Evolutionary conservation across 2,797 vertebrate genomes (phyloP).

Genomic region (Protonibea diacanthus): DNA sequence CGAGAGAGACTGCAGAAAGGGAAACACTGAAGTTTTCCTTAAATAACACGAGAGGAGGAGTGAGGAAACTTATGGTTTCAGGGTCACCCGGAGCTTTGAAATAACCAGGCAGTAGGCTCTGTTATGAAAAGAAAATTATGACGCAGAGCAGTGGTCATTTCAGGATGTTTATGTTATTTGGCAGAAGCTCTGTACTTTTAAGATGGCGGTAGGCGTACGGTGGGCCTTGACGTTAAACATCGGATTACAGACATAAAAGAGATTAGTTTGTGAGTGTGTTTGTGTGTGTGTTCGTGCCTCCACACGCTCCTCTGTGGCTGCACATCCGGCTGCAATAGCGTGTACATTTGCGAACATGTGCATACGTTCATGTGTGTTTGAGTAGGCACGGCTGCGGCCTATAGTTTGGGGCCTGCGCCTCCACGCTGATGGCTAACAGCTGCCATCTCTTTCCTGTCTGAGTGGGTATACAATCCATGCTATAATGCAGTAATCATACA

Average conservation of each 20-base stretch:
- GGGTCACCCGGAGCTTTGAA: slow-evolving; percentile 74
- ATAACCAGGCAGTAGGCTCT: slow-evolving; percentile 72
- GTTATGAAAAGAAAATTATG: slow-evolving; percentile 73
- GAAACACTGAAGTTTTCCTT: slow-evolving; percentile 84
- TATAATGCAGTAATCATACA: slow-evolving; percentile 79
- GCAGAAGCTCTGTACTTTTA: slow-evolving; percentile 65
- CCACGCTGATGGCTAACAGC: slow-evolving; percentile 80
- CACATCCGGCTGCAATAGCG: slow-evolving; percentile 47
- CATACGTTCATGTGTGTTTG: slow-evolving; percentile 68
- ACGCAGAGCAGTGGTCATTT: slow-evolving; percentile 58
- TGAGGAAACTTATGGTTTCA: slow-evolving; percentile 84
- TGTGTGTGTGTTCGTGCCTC: slow-evolving; percentile 60
- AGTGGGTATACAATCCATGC: slow-evolving; percentile 77
- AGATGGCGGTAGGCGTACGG: slow-evolving; percentile 68
- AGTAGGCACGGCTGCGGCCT: slow-evolving; percentile 65
- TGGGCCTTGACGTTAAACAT: slow-evolving; percentile 73
- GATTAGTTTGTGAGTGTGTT: slow-evolving; percentile 51
- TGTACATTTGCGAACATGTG: slow-evolving; percentile 61
- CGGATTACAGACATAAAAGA: slow-evolving; percentile 73
- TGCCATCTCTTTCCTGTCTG: slow-evolving; percentile 82
- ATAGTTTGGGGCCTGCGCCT: slow-evolving; percentile 63
- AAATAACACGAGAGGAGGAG: slow-evolving; percentile 83
- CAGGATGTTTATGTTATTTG: slow-evolving; percentile 81
- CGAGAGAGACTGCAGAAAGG: slow-evolving; percentile 68
- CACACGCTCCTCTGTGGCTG: slow-evolving; percentile 48